Evolutionary conservation across 1,140 invertebrate genomes (phyloP).

Genomic region (Pseudomyrmex pallidus): DNA sequence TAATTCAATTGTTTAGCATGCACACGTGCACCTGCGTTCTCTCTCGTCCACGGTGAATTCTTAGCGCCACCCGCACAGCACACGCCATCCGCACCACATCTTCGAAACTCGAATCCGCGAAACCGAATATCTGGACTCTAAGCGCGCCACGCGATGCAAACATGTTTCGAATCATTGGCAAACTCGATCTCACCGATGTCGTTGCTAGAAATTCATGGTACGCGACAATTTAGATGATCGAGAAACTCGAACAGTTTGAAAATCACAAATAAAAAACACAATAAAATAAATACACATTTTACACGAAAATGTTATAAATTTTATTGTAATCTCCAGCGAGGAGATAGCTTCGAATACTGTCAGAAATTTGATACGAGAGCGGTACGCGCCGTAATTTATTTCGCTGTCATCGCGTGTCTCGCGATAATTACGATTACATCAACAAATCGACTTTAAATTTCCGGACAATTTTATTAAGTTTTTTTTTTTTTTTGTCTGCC

Average conservation of each 20-base stretch:
- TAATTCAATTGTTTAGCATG: slow-evolving; percentile 48
- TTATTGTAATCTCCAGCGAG: too few relatives aligned
- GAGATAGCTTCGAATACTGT: neutral
- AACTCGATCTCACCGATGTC: neutral
- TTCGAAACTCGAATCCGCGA: neutral
- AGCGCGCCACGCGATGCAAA: neutral
- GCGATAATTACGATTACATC: neutral
- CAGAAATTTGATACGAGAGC: slow-evolving; percentile 5
- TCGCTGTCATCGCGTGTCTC: neutral
- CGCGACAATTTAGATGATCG: too few relatives aligned
- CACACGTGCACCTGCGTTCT: slow-evolving; percentile 39
- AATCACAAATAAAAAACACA: too few relatives aligned
- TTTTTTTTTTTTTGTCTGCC: neutral
- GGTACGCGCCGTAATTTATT: neutral
- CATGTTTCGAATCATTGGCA: neutral
- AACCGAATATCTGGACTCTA: neutral
- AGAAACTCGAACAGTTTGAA: too few relatives aligned
- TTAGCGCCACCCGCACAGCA: neutral
- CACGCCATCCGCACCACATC: too few relatives aligned
- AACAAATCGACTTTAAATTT: neutral
- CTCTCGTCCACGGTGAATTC: neutral
- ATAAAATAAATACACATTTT: slow-evolving; percentile 2
- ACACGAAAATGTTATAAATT: neutral
- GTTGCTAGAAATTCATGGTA: too few relatives aligned
- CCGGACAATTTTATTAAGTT: neutral